These are phyloP conservation scores for Vulpes vulpes DNA, from an alignment of 2,113 vertebrate species.

Conservation along the genomic window DNA sequence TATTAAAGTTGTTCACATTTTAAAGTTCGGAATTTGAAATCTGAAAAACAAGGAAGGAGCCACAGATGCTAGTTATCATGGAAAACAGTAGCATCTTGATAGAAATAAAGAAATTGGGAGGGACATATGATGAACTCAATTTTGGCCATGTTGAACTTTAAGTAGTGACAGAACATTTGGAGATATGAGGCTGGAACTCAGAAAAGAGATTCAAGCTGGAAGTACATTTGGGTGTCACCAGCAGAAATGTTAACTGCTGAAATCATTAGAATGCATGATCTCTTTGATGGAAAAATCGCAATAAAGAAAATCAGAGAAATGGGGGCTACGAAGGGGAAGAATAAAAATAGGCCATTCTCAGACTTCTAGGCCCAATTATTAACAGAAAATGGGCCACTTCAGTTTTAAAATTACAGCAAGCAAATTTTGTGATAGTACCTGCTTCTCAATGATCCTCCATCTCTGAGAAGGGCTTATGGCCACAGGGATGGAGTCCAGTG, in stretches of 20 bases:
- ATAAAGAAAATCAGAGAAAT: conserved; percentile 57
- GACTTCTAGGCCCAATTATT: neutral
- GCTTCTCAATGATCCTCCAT: neutral
- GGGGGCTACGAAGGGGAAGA: neutral
- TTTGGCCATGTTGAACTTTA: conserved; percentile 74
- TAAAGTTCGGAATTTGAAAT: conserved; percentile 59
- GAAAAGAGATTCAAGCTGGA: conserved; percentile 76
- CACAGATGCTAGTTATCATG: conserved; percentile 63
- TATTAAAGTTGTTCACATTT: conserved; percentile 59
- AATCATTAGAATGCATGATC: conserved; percentile 67
- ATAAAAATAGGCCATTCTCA: neutral
- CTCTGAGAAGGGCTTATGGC: neutral
- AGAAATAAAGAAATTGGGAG: conserved; percentile 68
- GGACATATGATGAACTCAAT: conserved; percentile 78
- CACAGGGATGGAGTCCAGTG: neutral
- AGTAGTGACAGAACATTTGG: conserved; percentile 77
- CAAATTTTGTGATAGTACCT: neutral
- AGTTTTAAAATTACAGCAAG: neutral
- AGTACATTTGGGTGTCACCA: conserved; percentile 71
- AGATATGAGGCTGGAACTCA: conserved; percentile 56
- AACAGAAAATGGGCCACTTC: neutral
- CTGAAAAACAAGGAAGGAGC: conserved; percentile 58
- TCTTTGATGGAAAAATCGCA: conserved; percentile 33
- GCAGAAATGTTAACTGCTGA: conserved; percentile 69
- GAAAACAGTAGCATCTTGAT: conserved; percentile 74